Evolutionary conservation across 2,797 vertebrate genomes (phyloP).

Genomic region (Xenops minutus): DNA sequence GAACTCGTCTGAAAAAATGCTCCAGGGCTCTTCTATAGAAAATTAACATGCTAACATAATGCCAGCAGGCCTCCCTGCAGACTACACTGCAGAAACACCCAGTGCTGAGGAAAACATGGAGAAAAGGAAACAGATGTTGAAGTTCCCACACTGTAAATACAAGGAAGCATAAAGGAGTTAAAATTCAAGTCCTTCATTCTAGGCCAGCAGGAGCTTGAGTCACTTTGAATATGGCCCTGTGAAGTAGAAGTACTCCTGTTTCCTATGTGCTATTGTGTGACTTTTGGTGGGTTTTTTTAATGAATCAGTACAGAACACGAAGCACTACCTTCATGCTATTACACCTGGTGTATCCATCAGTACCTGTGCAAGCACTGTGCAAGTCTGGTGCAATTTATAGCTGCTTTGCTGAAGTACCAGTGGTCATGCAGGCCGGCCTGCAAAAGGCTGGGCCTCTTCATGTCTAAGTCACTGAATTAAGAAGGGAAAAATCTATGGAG

Average conservation of each 20-base stretch:
- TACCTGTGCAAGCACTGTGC: neutral
- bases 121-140: slow-evolving; percentile 46
- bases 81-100: slow-evolving; percentile 7
- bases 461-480: neutral
- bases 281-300: neutral
- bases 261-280: neutral
- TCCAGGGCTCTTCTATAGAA: slow-evolving; percentile 8
- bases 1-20: slow-evolving; percentile 16
- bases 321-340: neutral
- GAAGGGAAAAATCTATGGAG: neutral
- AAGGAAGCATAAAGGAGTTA: neutral
- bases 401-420: neutral
- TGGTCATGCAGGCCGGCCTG: neutral
- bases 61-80: neutral
- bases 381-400: neutral
- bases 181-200: neutral
- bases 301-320: neutral
- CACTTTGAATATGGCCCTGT: neutral
- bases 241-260: neutral
- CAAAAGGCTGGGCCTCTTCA: neutral
- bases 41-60: slow-evolving; percentile 23
- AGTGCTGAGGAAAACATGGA: neutral
- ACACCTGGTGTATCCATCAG: neutral
- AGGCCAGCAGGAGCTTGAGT: neutral
- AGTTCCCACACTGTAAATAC: neutral